Base-by-base conservation (phyloP, 2,888 invertebrate species). In the Agrilus cyanescens region DNA sequence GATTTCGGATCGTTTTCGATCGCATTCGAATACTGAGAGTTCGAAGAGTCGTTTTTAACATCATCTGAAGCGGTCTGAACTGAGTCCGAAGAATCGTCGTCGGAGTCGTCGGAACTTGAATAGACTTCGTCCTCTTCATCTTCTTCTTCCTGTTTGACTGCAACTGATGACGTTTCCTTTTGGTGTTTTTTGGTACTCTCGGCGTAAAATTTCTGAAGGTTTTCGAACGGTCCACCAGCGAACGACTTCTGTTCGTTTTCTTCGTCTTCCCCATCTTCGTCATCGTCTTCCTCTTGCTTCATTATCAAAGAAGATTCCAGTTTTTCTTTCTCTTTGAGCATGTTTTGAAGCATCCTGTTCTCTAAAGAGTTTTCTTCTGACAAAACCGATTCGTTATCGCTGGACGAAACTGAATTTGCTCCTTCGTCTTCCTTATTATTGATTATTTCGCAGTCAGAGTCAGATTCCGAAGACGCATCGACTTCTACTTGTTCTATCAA, bases 401-500 rank as follows among this genome's bases (percentile, higher is more conserved):
- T 44, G 3, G 29, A 39, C 12, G 12, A 7, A 4, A 13, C 13
- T 12, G 40, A 16, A 8, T 12, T 13, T 31, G 34, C 33, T 36
- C 42, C 37, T 30, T 41, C n/a, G 12, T 12, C 32, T 12, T 38
- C 43, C 20, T 20, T 38, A 30, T 40, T 37, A n/a, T 52, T 52
- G 16, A 45, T 51, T 7, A 47, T 47, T n/a, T 53, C 52, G 14
- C 45, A 42, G 5, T 53, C 51, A 4, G 48, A 46, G 33, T 49
- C 48, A 25, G 49, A 46, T 2, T 50, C 52, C 2, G 50, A 48
- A 37, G 52, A 48, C 1, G 39, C 48, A n/a, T 50, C 50, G 0
- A 50, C 50, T 40, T 56, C 56, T 1, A 56, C 52, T 41, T 53
- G 53, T 45, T 65, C 65, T 31, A 65, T 65, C 35, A 64, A 44